phyloP scores from a whole-genome alignment of 2,888 invertebrate species.

The Leistus spinibarbis region DNA sequence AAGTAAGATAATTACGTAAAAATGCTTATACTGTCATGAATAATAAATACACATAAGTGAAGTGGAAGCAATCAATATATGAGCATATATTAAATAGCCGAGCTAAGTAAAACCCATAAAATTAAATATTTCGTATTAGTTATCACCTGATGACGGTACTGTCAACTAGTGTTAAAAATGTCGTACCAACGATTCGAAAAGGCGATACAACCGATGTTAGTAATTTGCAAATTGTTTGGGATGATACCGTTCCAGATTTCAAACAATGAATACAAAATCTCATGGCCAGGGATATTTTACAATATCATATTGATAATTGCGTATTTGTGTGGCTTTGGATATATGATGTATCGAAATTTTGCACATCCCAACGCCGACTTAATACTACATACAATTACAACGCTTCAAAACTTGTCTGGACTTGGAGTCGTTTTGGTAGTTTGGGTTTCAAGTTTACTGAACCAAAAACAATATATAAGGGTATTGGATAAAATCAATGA shows the following conservation, averaged over 20 bases:
- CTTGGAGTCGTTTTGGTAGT: constrained; percentile 39
- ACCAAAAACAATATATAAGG: constrained; percentile 41
- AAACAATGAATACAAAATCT: constrained; percentile 40
- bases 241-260: constrained; percentile 40
- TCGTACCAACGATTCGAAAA: constrained; percentile 36
- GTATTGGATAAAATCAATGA: constrained; percentile 43
- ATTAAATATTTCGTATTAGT: not conserved
- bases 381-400: constrained; percentile 27
- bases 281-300: constrained; percentile 32
- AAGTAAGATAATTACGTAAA: constrained; percentile 24
- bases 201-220: constrained; percentile 41
- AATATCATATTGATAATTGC: constrained; percentile 18
- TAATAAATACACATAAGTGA: constrained; percentile 22
- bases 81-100: constrained; percentile 1
- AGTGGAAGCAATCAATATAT: not conserved
- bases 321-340: constrained; percentile 21
- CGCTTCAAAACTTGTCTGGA: constrained; percentile 27
- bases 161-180: constrained; percentile 2
- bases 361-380: not conserved
- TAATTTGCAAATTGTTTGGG: constrained; percentile 40
- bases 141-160: not conserved
- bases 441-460: constrained; percentile 40
- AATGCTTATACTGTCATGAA: constrained; percentile 26
- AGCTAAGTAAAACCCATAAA: not conserved
- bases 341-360: constrained; percentile 16